Base-by-base conservation (phyloP, 2,888 invertebrate genomes). In the Rhingia rostrata region DNA sequence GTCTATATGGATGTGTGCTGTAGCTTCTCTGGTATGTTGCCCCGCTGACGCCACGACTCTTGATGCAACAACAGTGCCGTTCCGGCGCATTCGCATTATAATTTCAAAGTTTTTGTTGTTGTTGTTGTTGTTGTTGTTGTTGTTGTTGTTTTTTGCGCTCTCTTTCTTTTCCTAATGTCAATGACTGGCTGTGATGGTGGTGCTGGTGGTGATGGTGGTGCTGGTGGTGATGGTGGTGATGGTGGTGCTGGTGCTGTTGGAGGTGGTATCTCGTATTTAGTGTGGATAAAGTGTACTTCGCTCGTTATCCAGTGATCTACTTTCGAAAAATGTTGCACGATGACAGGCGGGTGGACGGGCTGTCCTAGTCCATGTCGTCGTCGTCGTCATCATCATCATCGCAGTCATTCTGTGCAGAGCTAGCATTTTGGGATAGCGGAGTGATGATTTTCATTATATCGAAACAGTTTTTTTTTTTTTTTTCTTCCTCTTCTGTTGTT, bases 261-360 rank as follows among this genome's bases (percentile, higher is more conserved):
- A 45, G 49, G 41, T 60, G 41, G 60, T 53, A 64, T 53, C 60
- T n/a, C 22, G 22, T 22, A 22, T 22, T 22, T 22, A 22, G 6
- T 53, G 51, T 69, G 30, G 80, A 63, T 64, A 56, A 51, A 75
- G 75, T 64, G 54, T 47, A 83, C 22, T 72, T 78, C 69, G 78
- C 67, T 78, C 22, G 83, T 83, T 83, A 83, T 83, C 83, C 83
- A 83, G 63, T 83, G 83, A 83, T 83, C 83, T 83, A 83, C 83
- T 83, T 83, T 83, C 83, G 56, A 83, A 83, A 83, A 79, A 22
- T 22, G 22, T 56, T 58, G 51, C 58, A 63, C 63, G 83, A 67
- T 78, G 83, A 73, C 78, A 78, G 83, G 67, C 67, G 45, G 72
- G 67, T 61, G 63, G 67, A 64, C 58, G 64, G 63, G 41, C 56